Conservation (phyloP, 2,888 invertebrate species). For the Tetranychus truncatus region DNA sequence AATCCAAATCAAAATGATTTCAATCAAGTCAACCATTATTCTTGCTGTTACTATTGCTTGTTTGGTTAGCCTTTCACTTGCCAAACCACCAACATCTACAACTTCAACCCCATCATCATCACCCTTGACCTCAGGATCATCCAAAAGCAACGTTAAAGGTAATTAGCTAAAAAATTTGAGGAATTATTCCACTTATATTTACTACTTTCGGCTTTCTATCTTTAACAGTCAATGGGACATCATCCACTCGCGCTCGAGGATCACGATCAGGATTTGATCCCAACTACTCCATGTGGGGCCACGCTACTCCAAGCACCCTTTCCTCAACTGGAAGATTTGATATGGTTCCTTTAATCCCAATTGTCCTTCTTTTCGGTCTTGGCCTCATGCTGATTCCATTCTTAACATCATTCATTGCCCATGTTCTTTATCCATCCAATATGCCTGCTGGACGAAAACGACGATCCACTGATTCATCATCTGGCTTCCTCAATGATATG, state of each 20-base stretch:
- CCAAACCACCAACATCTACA: too few relatives aligned
- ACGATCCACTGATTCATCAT: constrained; percentile 3
- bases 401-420: constrained; percentile 6
- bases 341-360: constrained; percentile 6
- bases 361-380: constrained; percentile 5
- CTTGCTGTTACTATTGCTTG: too few relatives aligned
- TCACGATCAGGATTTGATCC: constrained; percentile 6
- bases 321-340: neutral
- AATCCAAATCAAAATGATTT: too few relatives aligned
- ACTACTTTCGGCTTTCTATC: too few relatives aligned
- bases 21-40: too few relatives aligned
- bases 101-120: too few relatives aligned
- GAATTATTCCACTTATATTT: too few relatives aligned
- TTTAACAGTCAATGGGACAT: neutral
- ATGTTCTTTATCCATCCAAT: neutral
- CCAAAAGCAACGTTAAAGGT: too few relatives aligned
- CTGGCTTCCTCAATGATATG: neutral
- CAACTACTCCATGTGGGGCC: neutral
- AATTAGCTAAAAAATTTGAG: too few relatives aligned
- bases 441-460: neutral
- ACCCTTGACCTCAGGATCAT: too few relatives aligned
- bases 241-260: neutral
- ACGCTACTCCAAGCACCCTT: neutral
- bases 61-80: too few relatives aligned
- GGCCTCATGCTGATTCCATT: constrained; percentile 9